phyloP scores from a whole-genome alignment of 2,888 invertebrate genomes.

The Geotrupes spiniger region DNA sequence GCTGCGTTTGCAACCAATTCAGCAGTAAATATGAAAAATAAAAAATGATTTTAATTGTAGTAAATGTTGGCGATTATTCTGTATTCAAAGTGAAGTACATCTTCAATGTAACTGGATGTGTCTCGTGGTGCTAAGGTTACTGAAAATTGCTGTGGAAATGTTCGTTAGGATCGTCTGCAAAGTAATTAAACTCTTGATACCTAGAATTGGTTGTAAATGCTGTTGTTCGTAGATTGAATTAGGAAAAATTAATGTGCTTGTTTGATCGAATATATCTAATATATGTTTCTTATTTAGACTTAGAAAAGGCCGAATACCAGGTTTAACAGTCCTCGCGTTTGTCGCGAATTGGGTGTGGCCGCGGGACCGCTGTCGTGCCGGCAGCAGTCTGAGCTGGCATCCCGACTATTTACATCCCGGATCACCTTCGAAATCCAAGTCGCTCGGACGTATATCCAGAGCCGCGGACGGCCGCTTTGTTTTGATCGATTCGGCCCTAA shows the following conservation, averaged over 20 bases:
- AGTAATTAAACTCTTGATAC: too few relatives aligned
- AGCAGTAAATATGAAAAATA: too few relatives aligned
- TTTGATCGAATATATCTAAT: constrained; percentile 1
- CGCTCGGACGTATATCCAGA: constrained; percentile 66
- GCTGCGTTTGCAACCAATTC: too few relatives aligned
- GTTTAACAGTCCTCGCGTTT: constrained; percentile 73
- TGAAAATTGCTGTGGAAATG: too few relatives aligned
- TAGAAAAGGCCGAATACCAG: constrained; percentile 94
- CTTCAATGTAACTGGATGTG: too few relatives aligned
- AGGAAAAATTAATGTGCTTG: constrained; percentile 22
- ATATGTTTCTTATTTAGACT: constrained; percentile 58
- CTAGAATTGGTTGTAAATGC: constrained; percentile 1
- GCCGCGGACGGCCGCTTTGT: constrained; percentile 75
- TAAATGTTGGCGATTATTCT: too few relatives aligned
- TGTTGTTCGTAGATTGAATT: not conserved
- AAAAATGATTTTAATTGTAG: too few relatives aligned
- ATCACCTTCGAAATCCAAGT: constrained; percentile 38
- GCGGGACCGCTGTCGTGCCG: constrained; percentile 64
- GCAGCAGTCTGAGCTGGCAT: constrained; percentile 48
- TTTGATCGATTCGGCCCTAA: constrained; percentile 55
- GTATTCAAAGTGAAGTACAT: too few relatives aligned
- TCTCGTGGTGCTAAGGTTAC: too few relatives aligned
- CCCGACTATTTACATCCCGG: constrained; percentile 46
- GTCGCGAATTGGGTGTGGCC: constrained; percentile 76
- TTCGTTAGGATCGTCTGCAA: too few relatives aligned